Percentiles rank a stretch among this genome's conserved stretches.
These are phyloP conservation scores for Pheosia gnoma DNA, from an alignment of 2,888 invertebrate genomes.

Conservation along the genomic window DNA sequence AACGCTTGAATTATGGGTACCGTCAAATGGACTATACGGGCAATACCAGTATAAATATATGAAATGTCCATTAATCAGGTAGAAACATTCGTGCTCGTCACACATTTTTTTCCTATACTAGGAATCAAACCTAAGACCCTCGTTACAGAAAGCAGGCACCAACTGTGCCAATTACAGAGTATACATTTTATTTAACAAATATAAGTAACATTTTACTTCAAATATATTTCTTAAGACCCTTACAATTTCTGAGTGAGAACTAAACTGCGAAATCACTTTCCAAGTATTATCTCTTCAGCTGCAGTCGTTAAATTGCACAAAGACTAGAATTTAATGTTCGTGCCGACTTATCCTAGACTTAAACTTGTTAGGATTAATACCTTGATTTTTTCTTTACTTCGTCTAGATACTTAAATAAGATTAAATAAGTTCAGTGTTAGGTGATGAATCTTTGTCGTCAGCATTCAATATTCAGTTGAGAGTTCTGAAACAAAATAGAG, in stretches of 20 bases:
- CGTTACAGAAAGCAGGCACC: too few relatives aligned
- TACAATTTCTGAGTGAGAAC: conserved; percentile 34
- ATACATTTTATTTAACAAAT: too few relatives aligned
- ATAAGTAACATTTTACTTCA: not conserved
- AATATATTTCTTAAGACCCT: conserved; percentile 11
- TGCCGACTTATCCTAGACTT: conserved; percentile 53
- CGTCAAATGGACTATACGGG: too few relatives aligned
- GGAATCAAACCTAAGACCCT: too few relatives aligned
- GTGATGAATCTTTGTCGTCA: conserved; percentile 11
- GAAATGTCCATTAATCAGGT: too few relatives aligned
- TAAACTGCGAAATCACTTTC: conserved; percentile 52
- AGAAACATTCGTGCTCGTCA: too few relatives aligned
- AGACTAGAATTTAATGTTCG: conserved; percentile 66
- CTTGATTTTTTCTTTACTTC: conserved; percentile 40
- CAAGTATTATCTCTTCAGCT: conserved; percentile 55
- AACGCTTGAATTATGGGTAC: too few relatives aligned
- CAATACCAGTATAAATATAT: too few relatives aligned
- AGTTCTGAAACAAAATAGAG: conserved; percentile 6
- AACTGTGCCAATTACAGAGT: too few relatives aligned
- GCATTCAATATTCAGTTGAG: conserved; percentile 8
- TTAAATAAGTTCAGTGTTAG: conserved; percentile 22
- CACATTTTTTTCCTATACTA: too few relatives aligned
- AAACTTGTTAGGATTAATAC: conserved; percentile 54
- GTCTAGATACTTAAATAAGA: conserved; percentile 26
- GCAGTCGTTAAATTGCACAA: conserved; percentile 72